A percentile compares a stretch with the other conserved stretches of the same genome.
Conservation (phyloP, 2,113 vertebrate species). For the Cathartes aura region DNA sequence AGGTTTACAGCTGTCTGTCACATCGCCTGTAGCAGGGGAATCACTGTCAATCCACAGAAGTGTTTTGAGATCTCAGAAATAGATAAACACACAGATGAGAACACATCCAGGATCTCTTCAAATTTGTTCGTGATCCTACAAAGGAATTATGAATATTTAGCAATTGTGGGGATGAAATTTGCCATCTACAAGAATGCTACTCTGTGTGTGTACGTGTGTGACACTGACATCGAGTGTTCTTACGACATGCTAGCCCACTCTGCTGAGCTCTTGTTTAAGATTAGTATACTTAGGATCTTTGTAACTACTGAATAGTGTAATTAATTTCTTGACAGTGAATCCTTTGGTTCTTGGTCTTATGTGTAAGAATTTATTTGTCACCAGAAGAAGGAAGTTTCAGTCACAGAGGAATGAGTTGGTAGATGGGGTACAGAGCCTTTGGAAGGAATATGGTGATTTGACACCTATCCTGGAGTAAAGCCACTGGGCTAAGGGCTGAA, state of each 20-base stretch:
- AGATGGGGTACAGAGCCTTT: background rate
- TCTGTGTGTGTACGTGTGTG: fast-evolving
- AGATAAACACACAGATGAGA: background rate
- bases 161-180: background rate
- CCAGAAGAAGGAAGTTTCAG: background rate
- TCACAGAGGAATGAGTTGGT: background rate
- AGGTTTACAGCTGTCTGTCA: background rate
- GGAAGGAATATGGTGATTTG: background rate
- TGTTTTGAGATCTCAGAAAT: background rate
- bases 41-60: background rate
- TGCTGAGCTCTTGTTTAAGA: background rate
- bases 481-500: background rate
- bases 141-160: background rate
- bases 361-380: background rate
- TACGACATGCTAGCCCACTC: background rate
- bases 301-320: background rate
- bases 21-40: background rate
- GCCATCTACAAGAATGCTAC: background rate
- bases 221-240: background rate
- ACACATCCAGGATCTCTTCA: background rate
- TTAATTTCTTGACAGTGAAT: background rate
- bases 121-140: background rate
- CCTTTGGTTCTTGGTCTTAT: background rate
- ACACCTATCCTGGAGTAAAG: background rate
- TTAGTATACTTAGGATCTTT: background rate